A percentile compares a stretch with the other conserved stretches of the same genome.
These are phyloP conservation scores for Xestia ashworthii DNA, from an alignment of 2,888 invertebrate genomes.

Conservation along the genomic window DNA sequence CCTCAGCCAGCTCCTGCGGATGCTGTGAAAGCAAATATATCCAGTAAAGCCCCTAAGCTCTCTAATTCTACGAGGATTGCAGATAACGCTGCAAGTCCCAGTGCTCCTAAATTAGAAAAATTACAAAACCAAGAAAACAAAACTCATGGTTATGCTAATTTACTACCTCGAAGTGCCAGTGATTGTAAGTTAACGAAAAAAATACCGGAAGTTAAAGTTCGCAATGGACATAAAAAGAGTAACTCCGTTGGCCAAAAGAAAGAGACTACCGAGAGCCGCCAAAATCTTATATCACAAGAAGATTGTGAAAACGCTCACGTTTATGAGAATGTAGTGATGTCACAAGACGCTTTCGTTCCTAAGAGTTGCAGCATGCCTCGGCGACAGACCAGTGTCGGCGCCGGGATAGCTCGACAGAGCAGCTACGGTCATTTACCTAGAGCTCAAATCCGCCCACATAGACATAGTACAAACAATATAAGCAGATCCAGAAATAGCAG, in stretches of 20 bases:
- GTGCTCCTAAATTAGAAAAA: slow-evolving; percentile 75
- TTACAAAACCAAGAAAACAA: slow-evolving; percentile 72
- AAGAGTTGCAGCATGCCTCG: slow-evolving; percentile 89
- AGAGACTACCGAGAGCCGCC: slow-evolving; percentile 87
- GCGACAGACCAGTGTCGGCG: slow-evolving; percentile 79
- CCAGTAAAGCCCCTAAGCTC: slow-evolving; percentile 79
- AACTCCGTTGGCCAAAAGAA: slow-evolving; percentile 86
- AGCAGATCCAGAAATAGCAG: slow-evolving; percentile 78
- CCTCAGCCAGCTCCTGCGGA: slow-evolving; percentile 77
- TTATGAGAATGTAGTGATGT: slow-evolving; percentile 84
- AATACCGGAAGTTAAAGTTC: slow-evolving; percentile 77
- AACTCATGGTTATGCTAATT: slow-evolving; percentile 83
- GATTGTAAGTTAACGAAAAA: slow-evolving; percentile 85
- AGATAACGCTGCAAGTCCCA: slow-evolving; percentile 68
- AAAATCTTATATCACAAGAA: slow-evolving; percentile 86
- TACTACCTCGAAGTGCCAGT: slow-evolving; percentile 85
- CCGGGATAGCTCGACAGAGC: slow-evolving; percentile 82
- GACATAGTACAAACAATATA: slow-evolving; percentile 81
- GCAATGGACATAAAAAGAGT: slow-evolving; percentile 85
- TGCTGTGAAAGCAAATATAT: slow-evolving; percentile 76
- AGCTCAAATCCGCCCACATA: slow-evolving; percentile 80
- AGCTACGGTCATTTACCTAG: slow-evolving; percentile 85
- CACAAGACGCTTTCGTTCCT: slow-evolving; percentile 81
- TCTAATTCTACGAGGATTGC: slow-evolving; percentile 77
- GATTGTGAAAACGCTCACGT: slow-evolving; percentile 84